Conservation (phyloP, 1,140 invertebrate species). For the Melanaphis sacchari region DNA sequence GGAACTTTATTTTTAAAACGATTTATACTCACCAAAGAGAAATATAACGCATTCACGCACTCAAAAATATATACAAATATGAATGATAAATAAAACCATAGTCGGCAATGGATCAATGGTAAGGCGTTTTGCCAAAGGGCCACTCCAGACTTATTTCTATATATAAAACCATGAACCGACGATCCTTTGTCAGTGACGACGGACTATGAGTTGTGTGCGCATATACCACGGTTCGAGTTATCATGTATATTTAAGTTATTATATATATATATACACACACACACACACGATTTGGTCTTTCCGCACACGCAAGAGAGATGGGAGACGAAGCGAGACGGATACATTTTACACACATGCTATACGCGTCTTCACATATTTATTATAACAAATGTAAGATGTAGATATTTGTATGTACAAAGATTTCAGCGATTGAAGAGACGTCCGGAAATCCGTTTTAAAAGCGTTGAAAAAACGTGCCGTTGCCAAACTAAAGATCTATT, state of each 20-base stretch:
- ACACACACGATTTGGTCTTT: neutral
- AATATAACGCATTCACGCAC: neutral
- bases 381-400: neutral
- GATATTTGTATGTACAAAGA: neutral
- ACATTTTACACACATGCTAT: neutral
- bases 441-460: neutral
- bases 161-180: slow-evolving; percentile 61
- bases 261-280: too few species aligned
- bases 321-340: neutral
- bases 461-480: neutral
- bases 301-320: neutral
- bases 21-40: neutral
- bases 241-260: neutral
- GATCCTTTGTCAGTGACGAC: slow-evolving; percentile 34
- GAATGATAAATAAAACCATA: slow-evolving; percentile 29
- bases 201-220: neutral
- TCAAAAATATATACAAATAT: neutral
- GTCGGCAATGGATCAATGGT: neutral
- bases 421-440: neutral
- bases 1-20: slow-evolving; percentile 33
- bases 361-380: neutral
- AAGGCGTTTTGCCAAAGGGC: neutral
- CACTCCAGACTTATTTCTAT: slow-evolving; percentile 62
- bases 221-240: neutral
- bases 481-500: neutral